Base-by-base conservation (phyloP, 1,140 invertebrate genomes). In the Mercenaria mercenaria region DNA sequence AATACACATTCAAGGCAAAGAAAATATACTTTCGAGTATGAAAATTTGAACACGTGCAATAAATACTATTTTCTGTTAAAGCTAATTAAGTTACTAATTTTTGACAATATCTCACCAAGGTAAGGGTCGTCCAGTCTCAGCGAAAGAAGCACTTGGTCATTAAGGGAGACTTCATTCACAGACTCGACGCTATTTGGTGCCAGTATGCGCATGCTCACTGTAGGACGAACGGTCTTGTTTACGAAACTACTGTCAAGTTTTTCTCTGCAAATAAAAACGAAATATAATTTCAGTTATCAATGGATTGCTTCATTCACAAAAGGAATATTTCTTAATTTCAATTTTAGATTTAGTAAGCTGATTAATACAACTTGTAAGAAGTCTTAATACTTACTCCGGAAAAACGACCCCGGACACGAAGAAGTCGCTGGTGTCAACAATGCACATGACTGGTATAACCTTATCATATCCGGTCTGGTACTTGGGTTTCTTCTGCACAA, bases 401-500 rank as follows among this genome's bases (percentile, higher is more conserved):
- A 34, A 81, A 0, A 92, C 69, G 8, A 87, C 23, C 10, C 79
- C 61, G 26, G 64, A 77, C 0, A 92, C 88, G 13, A 59, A 29
- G n/a, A 92, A 85, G 67, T 91, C 91, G 10, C 79, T 69, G 6
- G 88, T 81, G 29, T 92, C 91, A 1, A 91, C 76, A 3, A 88
- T 26, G 59, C 91, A 92, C 87, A 90, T 91, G 29, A 92, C 76
- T 0, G 91, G 91, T 13, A 91, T 90, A 15, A 92, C 91, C 41
- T 87, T 89, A 32, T 92, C 91, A 59, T 37, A 39, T 39, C 91
- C 91, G 6, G 89, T 92, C 61, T 92, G 91, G 56, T 89, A 80
- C 20, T 67, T 29, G 8, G 87, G 29, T 50, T 80, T 56, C 67
- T 92, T 77, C 84, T 92, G 91, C 8, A 92, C 90, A 6, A 92